Evolutionary conservation across 2,797 vertebrate genomes (phyloP), one percentile per base, ranked within the genome.

Genomic region (Gymnocypris eckloni): DNA sequence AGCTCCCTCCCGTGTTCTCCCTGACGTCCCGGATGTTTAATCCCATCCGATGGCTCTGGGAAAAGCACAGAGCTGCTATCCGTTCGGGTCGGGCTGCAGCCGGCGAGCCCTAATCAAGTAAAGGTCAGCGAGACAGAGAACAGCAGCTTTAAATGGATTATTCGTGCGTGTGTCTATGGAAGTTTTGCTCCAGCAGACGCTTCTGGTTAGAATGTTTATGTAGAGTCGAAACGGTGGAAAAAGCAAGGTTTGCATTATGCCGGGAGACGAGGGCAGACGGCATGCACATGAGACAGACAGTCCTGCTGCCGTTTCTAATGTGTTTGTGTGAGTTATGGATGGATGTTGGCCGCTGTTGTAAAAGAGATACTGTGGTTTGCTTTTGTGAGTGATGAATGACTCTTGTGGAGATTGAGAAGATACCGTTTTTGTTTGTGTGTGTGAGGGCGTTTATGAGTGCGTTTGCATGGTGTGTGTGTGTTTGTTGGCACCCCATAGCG

Each of bases 91-190:
- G n/a, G 80, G 25, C 54, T 76, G 56, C 56, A 86, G 72, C 48
- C 61, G 56, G 45, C 81, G 75, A 78, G 82, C 78, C 82, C 79
- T 79, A 64, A 75, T 88, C 87, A 85, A 70, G 81, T 78, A 90
- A 90, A 90, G 87, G 87, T 88, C 89, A 90, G 28, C 54, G 61
- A 72, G 69, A 86, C 76, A 15, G 78, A 43, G 69, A 76, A 83
- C 77, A 52, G 37, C 69, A 77, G 82, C 85, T 85, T 81, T 82
- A 88, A 88, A 73, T 84, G 84, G 89, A 88, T 90, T 88, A 88
- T 64, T 75, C 4, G 77, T 83, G 83, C 50, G 85, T 82, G 87
- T 87, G 86, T 84, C 80, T 87, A 69, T 83, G 77, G 79, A 87
- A 81, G 86, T 87, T 89, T 73, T 70, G 54, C 80, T 84, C 22